These are phyloP conservation scores for Sorex fumeus DNA, from an alignment of 2,113 vertebrate genomes.

Conservation along the genomic window DNA sequence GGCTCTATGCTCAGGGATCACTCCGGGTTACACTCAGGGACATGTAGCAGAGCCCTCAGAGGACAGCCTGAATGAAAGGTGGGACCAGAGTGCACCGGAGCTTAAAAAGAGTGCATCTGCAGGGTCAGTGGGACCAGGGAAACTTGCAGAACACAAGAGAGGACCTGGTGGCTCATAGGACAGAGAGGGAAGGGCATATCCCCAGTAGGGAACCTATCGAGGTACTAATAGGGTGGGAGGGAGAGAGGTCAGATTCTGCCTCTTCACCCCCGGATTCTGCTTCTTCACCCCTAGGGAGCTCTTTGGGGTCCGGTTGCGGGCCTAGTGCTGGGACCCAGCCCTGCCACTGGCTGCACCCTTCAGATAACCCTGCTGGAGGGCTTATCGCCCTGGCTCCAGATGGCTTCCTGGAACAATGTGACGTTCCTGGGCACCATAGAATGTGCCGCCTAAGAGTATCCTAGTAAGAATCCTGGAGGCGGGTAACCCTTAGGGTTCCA, in stretches of 20 bases:
- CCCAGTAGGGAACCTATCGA: not conserved
- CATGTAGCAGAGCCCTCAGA: not conserved
- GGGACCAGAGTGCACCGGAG: not conserved
- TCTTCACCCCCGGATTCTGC: no score
- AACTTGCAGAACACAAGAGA: not conserved
- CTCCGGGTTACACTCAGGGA: not conserved
- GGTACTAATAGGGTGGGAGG: not conserved
- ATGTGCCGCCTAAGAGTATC: not conserved
- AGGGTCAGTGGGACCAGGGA: not conserved
- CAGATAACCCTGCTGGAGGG: not conserved
- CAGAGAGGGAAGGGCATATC: not conserved
- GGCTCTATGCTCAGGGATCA: no score
- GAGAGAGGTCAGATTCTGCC: not conserved
- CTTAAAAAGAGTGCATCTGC: not conserved
- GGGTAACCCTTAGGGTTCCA: no score
- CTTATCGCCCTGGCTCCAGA: conserved; percentile 42
- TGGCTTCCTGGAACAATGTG: not conserved
- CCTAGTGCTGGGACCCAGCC: not conserved
- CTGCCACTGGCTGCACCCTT: not conserved
- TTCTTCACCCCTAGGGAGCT: fast-evolving
- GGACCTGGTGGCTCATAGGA: no score
- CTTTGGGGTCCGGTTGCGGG: not conserved
- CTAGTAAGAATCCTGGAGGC: not conserved
- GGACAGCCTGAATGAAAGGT: no score
- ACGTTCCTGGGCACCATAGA: not conserved